A percentile compares a stretch with the other conserved stretches of the same genome.
These are phyloP conservation scores for Hesperia comma DNA, from an alignment of 2,888 invertebrate species.

Conservation along the genomic window DNA sequence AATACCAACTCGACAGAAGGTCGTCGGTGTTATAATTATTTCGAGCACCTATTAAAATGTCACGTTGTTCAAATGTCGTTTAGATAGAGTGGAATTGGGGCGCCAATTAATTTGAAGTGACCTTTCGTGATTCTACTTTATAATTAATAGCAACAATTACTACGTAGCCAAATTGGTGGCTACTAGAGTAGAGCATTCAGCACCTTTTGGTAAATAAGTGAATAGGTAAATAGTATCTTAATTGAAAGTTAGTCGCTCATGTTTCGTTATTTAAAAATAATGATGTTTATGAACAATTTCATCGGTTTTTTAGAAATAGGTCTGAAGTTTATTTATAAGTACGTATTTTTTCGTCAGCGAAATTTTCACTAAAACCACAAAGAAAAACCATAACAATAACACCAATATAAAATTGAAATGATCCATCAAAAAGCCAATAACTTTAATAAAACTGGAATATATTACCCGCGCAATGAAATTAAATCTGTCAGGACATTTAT, in stretches of 20 bases:
- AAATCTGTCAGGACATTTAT: slow-evolving; percentile 38
- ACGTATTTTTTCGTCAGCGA: no score
- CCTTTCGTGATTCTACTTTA: slow-evolving; percentile 30
- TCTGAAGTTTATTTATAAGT: no score
- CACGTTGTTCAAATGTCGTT: slow-evolving; percentile 21
- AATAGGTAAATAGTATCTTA: background rate
- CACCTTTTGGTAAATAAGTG: background rate
- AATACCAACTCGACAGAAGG: background rate
- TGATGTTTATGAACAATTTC: no score
- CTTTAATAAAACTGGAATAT: slow-evolving; percentile 29
- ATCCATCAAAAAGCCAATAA: slow-evolving; percentile 22
- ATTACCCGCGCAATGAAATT: slow-evolving; percentile 34
- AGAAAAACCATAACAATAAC: background rate
- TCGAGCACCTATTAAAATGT: slow-evolving; percentile 16
- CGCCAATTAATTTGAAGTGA: slow-evolving; percentile 34
- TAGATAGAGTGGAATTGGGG: slow-evolving; percentile 27
- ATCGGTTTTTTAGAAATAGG: no score
- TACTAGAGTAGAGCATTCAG: background rate
- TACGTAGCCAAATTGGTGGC: background rate
- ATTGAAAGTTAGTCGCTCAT: background rate
- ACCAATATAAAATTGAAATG: background rate
- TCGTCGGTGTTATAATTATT: slow-evolving; percentile 8
- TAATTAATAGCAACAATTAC: slow-evolving; percentile 25
- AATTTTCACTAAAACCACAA: no score
- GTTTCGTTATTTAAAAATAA: no score